These are phyloP conservation scores for Dicycla oo DNA, from an alignment of 2,888 invertebrate species.

Conservation along the genomic window DNA sequence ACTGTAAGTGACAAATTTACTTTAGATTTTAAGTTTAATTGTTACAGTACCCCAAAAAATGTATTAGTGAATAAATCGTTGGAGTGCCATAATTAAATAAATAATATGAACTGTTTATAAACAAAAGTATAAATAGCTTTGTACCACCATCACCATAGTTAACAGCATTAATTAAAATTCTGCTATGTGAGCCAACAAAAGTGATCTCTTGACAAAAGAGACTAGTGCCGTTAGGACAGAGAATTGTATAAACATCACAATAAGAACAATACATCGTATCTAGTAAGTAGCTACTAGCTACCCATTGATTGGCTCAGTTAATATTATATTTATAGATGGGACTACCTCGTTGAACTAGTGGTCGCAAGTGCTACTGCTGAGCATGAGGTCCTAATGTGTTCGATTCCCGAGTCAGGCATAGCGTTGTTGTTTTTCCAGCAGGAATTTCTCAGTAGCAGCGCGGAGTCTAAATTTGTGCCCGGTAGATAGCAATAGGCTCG, in stretches of 20 bases:
- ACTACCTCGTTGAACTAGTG: not conserved
- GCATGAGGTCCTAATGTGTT: too few relatives aligned
- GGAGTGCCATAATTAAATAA: too few relatives aligned
- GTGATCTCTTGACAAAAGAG: not conserved
- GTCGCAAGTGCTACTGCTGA: not conserved
- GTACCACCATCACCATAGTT: not conserved
- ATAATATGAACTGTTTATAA: not conserved
- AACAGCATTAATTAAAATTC: conserved; percentile 24
- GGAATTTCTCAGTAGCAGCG: too few relatives aligned
- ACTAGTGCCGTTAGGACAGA: not conserved
- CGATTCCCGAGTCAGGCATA: too few relatives aligned
- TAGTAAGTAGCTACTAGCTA: conserved; percentile 7
- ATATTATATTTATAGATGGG: not conserved
- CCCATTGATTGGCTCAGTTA: conserved; percentile 25
- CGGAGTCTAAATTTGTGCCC: too few relatives aligned
- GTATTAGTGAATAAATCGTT: too few relatives aligned
- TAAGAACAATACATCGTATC: conserved; percentile 21
- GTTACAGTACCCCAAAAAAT: too few relatives aligned
- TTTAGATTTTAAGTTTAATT: too few relatives aligned
- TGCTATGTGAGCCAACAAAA: conserved; percentile 36
- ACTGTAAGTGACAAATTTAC: too few relatives aligned
- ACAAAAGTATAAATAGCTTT: conserved; percentile 23
- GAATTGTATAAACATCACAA: not conserved
- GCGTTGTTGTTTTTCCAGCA: too few relatives aligned
- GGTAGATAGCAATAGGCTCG: too few relatives aligned